Base-by-base conservation (phyloP, 1,140 invertebrate species). In the Brachionus angularis region DNA sequence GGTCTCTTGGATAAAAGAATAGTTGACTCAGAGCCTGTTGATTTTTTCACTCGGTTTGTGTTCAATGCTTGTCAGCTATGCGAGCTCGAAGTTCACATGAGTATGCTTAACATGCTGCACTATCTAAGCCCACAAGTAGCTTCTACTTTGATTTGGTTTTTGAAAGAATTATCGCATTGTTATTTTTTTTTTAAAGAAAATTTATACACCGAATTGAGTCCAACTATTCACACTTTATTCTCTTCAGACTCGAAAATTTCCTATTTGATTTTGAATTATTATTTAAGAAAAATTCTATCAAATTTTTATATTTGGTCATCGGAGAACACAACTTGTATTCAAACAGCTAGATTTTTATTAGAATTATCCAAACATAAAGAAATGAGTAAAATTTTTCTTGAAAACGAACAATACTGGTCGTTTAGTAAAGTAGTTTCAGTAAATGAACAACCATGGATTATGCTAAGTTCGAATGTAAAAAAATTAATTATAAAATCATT, bases 281-380 rank as follows among this genome's bases (percentile, higher is more conserved):
- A 47, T n/a, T 21, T 67, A 21, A 18, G 62, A n/a, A 67, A 67
- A 36, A 50, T 67, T 34, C 31, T 47, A 10, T n/a, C 36, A 5
- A 67, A 67, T 21, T 67, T 67, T 67, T 67, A 67, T 33, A 67
- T 67, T 29, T 67, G 62, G 62, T 47, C 42, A 8, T 46, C 62
- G 25, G 62, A 67, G 62, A 67, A 29, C 12, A 14, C 12, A 18
- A 33, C 29, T 23, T 29, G 39, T 16, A 67, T 3, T 46, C 62
- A 67, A 50, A 67, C 42, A 33, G 62, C 62, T 18, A 67, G 47
- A 25, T 12, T 67, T 8, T 33, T 67, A n/a, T 14, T 67, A 47
- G 62, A 46, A 47, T 12, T 67, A 12, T 46, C 47, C 29, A 67
- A 18, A 23, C 33, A 67, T 23, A 18, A 27, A 2, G 14, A 44